Evolutionary conservation across 2,797 vertebrate genomes (phyloP).

Genomic region (Helarctos malayanus): DNA sequence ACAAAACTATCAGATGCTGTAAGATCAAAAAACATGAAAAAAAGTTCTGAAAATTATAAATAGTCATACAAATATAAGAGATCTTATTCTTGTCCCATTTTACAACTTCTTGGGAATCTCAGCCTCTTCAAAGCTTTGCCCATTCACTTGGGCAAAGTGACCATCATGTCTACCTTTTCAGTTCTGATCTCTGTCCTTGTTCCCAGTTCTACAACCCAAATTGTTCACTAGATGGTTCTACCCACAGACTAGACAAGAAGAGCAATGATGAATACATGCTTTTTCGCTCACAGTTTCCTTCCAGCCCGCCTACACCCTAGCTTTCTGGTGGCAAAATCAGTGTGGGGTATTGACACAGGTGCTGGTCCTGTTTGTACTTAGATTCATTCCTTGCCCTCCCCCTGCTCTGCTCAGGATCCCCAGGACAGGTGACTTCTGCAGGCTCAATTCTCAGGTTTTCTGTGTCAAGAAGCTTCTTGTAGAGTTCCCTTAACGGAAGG

Average conservation of each 20-base stretch:
- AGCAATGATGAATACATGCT: neutral
- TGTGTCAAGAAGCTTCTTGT: neutral
- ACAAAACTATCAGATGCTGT: neutral
- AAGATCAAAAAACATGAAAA: neutral
- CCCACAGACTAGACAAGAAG: neutral
- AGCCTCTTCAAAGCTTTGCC: neutral
- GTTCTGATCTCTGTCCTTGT: neutral
- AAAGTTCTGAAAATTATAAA: conserved; percentile 13
- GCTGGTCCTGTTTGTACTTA: neutral
- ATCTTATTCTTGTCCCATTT: neutral
- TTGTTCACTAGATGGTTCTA: neutral
- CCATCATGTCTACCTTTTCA: neutral
- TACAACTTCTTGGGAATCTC: neutral
- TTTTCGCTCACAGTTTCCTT: neutral
- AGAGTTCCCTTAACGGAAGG: neutral
- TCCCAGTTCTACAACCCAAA: neutral
- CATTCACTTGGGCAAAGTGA: neutral
- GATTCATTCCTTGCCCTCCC: neutral
- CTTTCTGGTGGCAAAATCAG: neutral
- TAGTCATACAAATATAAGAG: neutral
- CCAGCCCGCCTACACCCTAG: neutral
- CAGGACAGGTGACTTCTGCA: neutral
- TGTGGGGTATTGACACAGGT: too few relatives aligned
- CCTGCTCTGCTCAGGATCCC: neutral
- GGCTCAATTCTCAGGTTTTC: neutral